A percentile compares a stretch with the other conserved stretches of the same genome.
Evolutionary conservation across 2,888 invertebrate genomes (phyloP).

Genomic region (Nudaria mundana): DNA sequence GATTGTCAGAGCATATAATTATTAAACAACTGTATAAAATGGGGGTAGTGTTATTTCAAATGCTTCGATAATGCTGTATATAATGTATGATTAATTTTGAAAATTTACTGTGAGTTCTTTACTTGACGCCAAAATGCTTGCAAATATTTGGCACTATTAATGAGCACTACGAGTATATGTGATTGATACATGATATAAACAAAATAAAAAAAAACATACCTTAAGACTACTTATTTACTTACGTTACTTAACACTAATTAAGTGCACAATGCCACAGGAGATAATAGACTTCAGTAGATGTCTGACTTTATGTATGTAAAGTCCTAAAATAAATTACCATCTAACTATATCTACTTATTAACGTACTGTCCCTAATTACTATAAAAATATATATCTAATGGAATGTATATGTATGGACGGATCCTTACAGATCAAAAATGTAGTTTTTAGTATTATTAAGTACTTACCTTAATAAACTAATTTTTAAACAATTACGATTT

Average conservation of each 20-base stretch:
- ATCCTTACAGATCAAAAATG: slow-evolving; percentile 11
- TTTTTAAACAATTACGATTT: too few relatives aligned
- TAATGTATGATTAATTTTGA: too few relatives aligned
- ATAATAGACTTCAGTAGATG: slow-evolving; percentile 12
- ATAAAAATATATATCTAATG: slow-evolving; percentile 30
- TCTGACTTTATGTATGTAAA: slow-evolving; percentile 3
- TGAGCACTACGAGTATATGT: neutral
- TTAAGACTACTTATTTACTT: too few relatives aligned
- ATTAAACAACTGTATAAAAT: too few relatives aligned
- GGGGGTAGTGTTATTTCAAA: too few relatives aligned
- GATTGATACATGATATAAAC: neutral
- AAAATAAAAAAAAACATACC: neutral
- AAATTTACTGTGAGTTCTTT: too few relatives aligned
- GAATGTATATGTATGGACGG: slow-evolving; percentile 69
- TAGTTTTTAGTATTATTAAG: neutral
- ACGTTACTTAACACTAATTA: slow-evolving; percentile 30
- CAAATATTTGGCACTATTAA: neutral
- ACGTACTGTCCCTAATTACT: too few relatives aligned
- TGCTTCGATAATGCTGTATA: too few relatives aligned
- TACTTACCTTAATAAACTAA: neutral
- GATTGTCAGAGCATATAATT: neutral
- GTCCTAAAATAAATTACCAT: neutral
- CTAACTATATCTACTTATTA: neutral
- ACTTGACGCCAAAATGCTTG: neutral
- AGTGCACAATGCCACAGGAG: slow-evolving; percentile 42